Evolutionary conservation across 1,140 invertebrate species (phyloP).

Genomic region (Nephotettix cincticeps): DNA sequence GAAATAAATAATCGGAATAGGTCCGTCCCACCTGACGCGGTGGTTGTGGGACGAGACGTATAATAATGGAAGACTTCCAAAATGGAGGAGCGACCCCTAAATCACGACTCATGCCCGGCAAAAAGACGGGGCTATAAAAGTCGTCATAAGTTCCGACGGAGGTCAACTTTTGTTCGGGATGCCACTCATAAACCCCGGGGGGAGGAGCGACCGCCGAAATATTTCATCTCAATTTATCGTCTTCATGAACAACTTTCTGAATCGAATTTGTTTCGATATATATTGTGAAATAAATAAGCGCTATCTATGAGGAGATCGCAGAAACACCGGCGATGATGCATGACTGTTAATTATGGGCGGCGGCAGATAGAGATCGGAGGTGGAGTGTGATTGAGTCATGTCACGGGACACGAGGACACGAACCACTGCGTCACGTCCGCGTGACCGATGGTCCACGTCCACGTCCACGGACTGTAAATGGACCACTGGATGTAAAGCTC

Average conservation of each 20-base stretch:
- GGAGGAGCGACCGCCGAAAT: slow-evolving; percentile 10
- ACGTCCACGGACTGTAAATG: too few species aligned
- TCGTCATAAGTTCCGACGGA: slow-evolving; percentile 30
- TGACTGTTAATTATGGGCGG: too few species aligned
- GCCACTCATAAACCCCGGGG: slow-evolving; percentile 31
- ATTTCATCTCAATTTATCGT: slow-evolving; percentile 29
- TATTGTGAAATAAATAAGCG: slow-evolving; percentile 6
- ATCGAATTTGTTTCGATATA: slow-evolving; percentile 26
- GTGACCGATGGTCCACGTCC: too few species aligned
- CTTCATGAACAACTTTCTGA: slow-evolving; percentile 26
- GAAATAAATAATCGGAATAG: slow-evolving; percentile 7
- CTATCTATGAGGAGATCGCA: too few species aligned
- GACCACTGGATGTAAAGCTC: too few species aligned
- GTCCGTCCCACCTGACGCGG: slow-evolving; percentile 7
- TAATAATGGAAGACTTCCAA: slow-evolving; percentile 36
- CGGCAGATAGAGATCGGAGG: too few species aligned
- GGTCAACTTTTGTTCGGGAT: slow-evolving; percentile 26
- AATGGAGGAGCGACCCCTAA: slow-evolving; percentile 33
- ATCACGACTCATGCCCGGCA: slow-evolving; percentile 26
- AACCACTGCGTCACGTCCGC: too few species aligned
- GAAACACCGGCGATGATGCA: too few species aligned
- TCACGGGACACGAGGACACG: too few species aligned
- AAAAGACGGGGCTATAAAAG: slow-evolving; percentile 33
- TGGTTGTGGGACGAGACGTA: slow-evolving; percentile 17
- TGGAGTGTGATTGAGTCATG: too few species aligned